Base-by-base conservation (phyloP, 2,888 invertebrate species). In the Eupithecia pulchellata region DNA sequence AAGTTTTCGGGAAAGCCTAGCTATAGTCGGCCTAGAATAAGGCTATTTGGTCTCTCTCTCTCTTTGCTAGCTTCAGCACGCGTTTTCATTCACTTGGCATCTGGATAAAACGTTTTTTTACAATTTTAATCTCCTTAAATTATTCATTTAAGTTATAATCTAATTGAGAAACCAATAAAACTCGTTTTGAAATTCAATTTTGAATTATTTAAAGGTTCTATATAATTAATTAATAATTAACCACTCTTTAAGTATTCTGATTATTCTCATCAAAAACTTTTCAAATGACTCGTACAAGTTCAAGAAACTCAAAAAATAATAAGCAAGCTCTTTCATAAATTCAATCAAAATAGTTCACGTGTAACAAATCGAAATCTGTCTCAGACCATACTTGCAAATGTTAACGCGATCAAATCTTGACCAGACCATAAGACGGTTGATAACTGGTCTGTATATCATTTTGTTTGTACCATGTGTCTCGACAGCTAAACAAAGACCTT, bases 361-460 rank as follows among this genome's bases (percentile, higher is more conserved):
- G 66, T 69, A n/a, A 52, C 63, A 27, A 64, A 69, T 64, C 25
- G 60, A 64, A 69, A 69, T 66, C 57, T 68, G 62, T 69, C 69
- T 64, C 69, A 61, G 34, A 66, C 34, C 34, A 20, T 32, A 61
- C 34, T 1, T 0, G 61, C 61, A 42, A 61, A 64, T 20, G 57
- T 52, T 27, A 60, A 79, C 77, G 73, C 77, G 76, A 72, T 73
- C 73, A 72, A 60, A 66, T 69, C 74, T 77, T 77, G 77, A 69
- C 70, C 69, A 42, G 42, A 34, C 66, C 68, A 68, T 52, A 75
- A 71, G 73, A 76, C 80, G 78, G 79, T 80, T 81, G 76, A 79
- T 58, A 74, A 72, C 69, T 78, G 67, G 61, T 60, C 66, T 74
- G 73, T 74, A 71, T 73, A 77, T 77, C 74, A 76, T 71, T 70